Percentiles rank a stretch among this genome's conserved stretches.
Conservation (phyloP, 2,113 vertebrate species). For the Eurypyga helias region DNA sequence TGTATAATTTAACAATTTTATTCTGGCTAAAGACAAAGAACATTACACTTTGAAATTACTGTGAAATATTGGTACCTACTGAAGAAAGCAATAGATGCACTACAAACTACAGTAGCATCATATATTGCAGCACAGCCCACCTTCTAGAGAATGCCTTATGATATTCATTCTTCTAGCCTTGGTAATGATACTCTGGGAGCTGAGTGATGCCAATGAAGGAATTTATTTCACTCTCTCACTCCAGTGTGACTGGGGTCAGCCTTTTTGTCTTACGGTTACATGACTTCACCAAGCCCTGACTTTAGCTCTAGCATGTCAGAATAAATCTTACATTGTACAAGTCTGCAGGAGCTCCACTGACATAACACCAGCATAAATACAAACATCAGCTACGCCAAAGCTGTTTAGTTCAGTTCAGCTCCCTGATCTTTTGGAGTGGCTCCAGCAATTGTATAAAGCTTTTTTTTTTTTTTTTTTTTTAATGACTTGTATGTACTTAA, state of each 20-base stretch:
- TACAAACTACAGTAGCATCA: too few species aligned
- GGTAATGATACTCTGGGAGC: not conserved
- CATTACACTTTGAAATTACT: not conserved
- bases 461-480: not conserved
- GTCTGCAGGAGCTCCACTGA: not conserved
- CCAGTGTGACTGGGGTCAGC: not conserved
- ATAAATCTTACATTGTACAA: not conserved
- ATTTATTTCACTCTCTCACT: not conserved
- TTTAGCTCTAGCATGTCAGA: not conserved
- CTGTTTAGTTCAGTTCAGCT: not conserved
- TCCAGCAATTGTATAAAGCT: conserved; percentile 44
- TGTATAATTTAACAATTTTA: not conserved
- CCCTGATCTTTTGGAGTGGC: conserved; percentile 1
- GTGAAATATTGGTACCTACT: not conserved
- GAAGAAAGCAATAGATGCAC: not conserved
- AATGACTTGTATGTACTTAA: not conserved
- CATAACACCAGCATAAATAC: not conserved
- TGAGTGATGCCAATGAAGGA: not conserved
- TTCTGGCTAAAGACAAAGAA: not conserved
- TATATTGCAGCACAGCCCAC: not conserved
- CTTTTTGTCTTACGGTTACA: not conserved
- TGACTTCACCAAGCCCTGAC: not conserved
- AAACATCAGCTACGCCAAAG: not conserved
- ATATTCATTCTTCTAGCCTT: not conserved
- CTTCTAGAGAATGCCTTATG: not conserved